Evolutionary conservation across 2,113 vertebrate species (phyloP), one percentile per base, ranked within the genome.

Genomic region (Hypomesus transpacificus): DNA sequence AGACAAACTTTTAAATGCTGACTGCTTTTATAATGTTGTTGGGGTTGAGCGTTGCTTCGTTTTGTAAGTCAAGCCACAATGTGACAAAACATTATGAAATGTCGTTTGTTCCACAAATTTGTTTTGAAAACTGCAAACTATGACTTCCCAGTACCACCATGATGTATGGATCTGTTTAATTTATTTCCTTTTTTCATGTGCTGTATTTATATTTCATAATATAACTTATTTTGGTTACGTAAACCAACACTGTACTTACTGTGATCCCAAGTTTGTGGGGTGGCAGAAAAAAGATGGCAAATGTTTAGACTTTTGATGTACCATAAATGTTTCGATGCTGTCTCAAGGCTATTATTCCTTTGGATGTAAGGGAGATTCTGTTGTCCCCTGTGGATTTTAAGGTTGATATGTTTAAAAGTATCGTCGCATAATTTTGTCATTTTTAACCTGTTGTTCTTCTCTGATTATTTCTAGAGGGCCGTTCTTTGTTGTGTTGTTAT

Each of bases 141-240:
- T 14, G 39, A 39, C 39, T 61, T 53, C 13, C 60, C 21, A 28
- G 1, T 52, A 59, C 51, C 70, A 73, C 73, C 77, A 54, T 75
- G 26, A 65, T 2, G 69, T 75, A 77, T 52, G 66, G 82, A 26
- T 61, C 72, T 68, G 78, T 28, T 68, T 70, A 78, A 87, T 85
- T 86, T 83, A 84, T 85, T 75, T 66, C 63, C 77, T 71, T 50
- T 69, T 24, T 84, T 66, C 53, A 69, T 20, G 80, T 85, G 77
- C 73, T 79, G 76, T 89, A 88, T 89, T 90, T 90, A 87, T 83
- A 81, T 79, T 84, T 74, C 34, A 78, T 39, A 39, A 39, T 82
- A 74, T 91, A 89, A 89, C 6, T 89, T 89, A 89, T 89, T 89
- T 70, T 74, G 69, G 57, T 76, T 52, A 59, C 82, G 76, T 58